Conservation (phyloP, 2,797 vertebrate species). For the Dallia pectoralis region DNA sequence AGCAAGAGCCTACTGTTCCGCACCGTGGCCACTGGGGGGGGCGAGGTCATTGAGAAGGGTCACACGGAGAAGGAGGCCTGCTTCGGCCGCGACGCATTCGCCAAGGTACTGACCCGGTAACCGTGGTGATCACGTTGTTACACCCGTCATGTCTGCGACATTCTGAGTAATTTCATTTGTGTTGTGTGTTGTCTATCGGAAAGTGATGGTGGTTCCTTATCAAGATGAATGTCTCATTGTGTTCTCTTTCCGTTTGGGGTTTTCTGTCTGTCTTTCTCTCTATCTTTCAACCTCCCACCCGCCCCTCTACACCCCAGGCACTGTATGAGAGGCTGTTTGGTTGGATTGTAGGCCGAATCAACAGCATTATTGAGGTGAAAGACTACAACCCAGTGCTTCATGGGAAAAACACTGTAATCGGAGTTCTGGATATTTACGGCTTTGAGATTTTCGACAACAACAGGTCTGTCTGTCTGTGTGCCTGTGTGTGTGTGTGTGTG, state of each 20-base stretch:
- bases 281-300: neutral
- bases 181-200: no score
- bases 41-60: constrained; percentile 88
- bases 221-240: no score
- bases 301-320: constrained; percentile 69
- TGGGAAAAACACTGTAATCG: constrained; percentile 92
- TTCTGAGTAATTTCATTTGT: neutral
- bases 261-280: constrained; percentile 18
- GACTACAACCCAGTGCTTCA: constrained; percentile 81
- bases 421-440: constrained; percentile 92
- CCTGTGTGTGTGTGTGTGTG: no score
- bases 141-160: no score
- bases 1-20: constrained; percentile 78
- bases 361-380: constrained; percentile 80
- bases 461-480: constrained; percentile 67
- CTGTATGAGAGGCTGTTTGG: constrained; percentile 89
- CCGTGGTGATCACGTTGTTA: neutral
- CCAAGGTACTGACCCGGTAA: constrained; percentile 76
- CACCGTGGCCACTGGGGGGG: constrained; percentile 85
- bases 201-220: no score
- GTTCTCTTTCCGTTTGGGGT: constrained; percentile 3
- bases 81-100: constrained; percentile 85
- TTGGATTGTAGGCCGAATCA: constrained; percentile 89
- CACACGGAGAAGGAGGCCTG: constrained; percentile 81
- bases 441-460: constrained; percentile 94